phyloP scores from a whole-genome alignment of 2,797 vertebrate genomes.

The Agapornis canus region DNA sequence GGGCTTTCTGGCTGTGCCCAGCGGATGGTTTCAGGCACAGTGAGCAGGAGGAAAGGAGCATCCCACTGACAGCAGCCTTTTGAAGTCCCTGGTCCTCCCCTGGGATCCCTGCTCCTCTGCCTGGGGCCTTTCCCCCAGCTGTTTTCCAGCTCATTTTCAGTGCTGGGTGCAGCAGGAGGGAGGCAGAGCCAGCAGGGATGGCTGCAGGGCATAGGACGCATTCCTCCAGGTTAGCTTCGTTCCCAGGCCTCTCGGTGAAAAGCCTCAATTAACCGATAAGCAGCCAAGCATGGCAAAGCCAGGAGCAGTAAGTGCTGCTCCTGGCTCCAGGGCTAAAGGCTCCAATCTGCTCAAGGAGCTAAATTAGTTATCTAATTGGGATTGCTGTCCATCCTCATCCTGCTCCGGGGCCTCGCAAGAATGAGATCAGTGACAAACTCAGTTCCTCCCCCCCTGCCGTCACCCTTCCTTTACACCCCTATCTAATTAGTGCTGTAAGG shows the following conservation, averaged over 20 bases:
- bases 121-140: not conserved
- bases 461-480: not conserved
- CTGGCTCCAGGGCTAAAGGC: constrained; percentile 74
- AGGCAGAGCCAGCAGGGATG: not conserved
- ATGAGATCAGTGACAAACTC: constrained; percentile 34
- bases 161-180: constrained; percentile 10
- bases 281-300: constrained; percentile 69
- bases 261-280: constrained; percentile 79
- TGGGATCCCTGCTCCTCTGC: not conserved
- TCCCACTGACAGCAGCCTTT: constrained; percentile 39
- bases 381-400: constrained; percentile 56
- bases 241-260: constrained; percentile 75
- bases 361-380: constrained; percentile 76
- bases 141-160: constrained; percentile 6
- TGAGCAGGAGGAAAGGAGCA: not conserved
- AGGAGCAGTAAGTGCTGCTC: constrained; percentile 63
- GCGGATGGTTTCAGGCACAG: not conserved
- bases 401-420: not conserved
- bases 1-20: not conserved
- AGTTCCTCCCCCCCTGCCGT: not conserved
- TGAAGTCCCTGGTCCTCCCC: constrained; percentile 50
- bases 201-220: constrained; percentile 25
- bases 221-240: constrained; percentile 70
- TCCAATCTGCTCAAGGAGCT: constrained; percentile 66
- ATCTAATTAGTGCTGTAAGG: not conserved